Evolutionary conservation across 2,797 vertebrate genomes (phyloP), one percentile per base, ranked within the genome.

Genomic region (Trachurus trachurus): DNA sequence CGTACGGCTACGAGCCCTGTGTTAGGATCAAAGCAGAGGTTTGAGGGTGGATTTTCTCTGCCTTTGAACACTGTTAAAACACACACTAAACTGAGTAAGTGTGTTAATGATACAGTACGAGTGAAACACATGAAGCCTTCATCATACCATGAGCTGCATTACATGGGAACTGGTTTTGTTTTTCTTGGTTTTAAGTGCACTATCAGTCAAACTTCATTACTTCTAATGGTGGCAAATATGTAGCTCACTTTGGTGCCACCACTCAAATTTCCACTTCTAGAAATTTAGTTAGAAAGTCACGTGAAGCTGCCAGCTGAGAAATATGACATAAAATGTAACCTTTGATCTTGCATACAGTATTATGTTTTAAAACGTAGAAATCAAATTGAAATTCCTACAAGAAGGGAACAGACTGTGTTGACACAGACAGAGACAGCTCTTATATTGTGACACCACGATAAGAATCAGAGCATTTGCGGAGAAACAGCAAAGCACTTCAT

Each of bases 1-100:
- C 66, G 52, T 65, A 64, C 37, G 39, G 56, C 78, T 74, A 19
- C 26, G 39, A 82, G 75, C 68, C 63, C 71, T 34, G 44, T 68
- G 74, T 83, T 76, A 64, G 66, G 82, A 90, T 90, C 86, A 90
- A 90, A 91, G 89, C 77, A 40, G 60, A 75, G 66, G 82, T 87
- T 71, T 72, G 63, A 80, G 65, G 66, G 61, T 80, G 83, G 75
- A 90, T 90, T 90, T 90, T 80, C 82, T 74, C 65, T 59, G 54
- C 75, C 78, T 89, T 89, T 92, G 82, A 91, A 81, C 58, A 67
- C 58, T 59, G 70, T 81, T 73, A 42, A 87, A 88, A 77, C 31
- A 50, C 54, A 80, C 60, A 57, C 26, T 2, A 15, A 71, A 79
- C 29, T 49, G 21, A 66, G 19, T 6, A 64, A 71, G 61, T 53